Conservation (phyloP, 2,113 vertebrate genomes). For the Tamias sibiricus region DNA sequence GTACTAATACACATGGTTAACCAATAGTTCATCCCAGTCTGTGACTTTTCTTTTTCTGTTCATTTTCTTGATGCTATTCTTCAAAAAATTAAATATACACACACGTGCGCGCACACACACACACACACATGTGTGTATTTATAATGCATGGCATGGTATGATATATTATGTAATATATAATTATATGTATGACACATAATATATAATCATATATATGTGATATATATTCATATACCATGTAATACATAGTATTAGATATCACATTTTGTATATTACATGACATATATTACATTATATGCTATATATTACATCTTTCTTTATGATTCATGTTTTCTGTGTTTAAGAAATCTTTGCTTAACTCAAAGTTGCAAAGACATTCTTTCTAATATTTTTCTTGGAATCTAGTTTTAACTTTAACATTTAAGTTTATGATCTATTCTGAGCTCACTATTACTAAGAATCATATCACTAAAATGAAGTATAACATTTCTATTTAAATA, state of each 20-base stretch:
- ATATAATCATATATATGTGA: too few relatives aligned
- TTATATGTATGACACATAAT: too few relatives aligned
- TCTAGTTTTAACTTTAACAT: not conserved
- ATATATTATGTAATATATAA: too few relatives aligned
- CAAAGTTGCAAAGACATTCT: not conserved
- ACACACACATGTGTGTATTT: too few relatives aligned
- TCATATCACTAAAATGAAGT: not conserved
- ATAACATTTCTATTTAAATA: not conserved
- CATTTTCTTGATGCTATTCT: not conserved
- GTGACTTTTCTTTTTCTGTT: not conserved
- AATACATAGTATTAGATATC: too few relatives aligned
- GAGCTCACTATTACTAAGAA: not conserved
- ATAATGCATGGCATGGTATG: too few relatives aligned
- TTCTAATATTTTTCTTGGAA: not conserved
- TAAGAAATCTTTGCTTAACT: not conserved
- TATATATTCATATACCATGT: too few relatives aligned
- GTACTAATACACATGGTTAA: not conserved
- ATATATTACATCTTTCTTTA: not conserved
- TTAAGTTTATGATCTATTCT: not conserved
- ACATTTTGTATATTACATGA: too few relatives aligned
- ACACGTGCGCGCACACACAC: too few relatives aligned
- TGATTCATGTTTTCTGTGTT: not conserved
- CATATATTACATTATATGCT: too few relatives aligned
- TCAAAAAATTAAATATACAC: too few relatives aligned
- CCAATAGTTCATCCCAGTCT: not conserved